Conservation (phyloP, 2,888 invertebrate genomes). For the Sphaerophoria rueppellii region DNA sequence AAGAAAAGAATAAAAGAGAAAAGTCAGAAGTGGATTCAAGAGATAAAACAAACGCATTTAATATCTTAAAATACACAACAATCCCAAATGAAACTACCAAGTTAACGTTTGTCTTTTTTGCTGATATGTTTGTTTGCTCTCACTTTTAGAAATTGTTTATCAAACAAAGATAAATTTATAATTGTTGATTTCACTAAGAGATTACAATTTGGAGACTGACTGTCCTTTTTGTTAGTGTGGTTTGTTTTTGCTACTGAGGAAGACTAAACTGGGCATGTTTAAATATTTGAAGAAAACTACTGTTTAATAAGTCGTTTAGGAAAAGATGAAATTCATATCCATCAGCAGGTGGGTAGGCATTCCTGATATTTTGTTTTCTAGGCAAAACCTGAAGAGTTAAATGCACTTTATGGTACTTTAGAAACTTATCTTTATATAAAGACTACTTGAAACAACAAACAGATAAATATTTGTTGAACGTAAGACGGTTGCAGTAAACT, state of each 20-base stretch:
- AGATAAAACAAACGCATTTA: constrained; percentile 17
- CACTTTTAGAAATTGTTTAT: constrained; percentile 65
- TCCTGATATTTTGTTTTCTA: neutral
- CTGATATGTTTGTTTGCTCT: constrained; percentile 48
- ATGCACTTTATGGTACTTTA: constrained; percentile 19
- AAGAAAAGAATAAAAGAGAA: neutral
- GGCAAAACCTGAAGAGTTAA: neutral
- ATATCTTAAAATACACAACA: constrained; percentile 25
- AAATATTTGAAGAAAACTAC: neutral
- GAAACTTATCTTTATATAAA: constrained; percentile 65
- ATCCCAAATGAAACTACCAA: constrained; percentile 10
- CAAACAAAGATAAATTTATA: constrained; percentile 70
- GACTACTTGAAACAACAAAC: constrained; percentile 65
- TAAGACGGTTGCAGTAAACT: constrained; percentile 56
- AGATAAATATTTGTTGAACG: constrained; percentile 70
- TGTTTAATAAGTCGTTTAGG: too few species aligned
- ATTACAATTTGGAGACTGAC: constrained; percentile 41
- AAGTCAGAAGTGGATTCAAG: neutral
- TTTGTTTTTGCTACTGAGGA: constrained; percentile 18
- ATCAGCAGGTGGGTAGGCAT: neutral
- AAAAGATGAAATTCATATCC: neutral
- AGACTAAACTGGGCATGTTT: constrained; percentile 6
- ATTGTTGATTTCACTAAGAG: constrained; percentile 67
- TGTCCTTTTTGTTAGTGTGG: constrained; percentile 12
- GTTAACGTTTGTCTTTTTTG: neutral